These are phyloP conservation scores for Melanerpes aurifrons DNA, from an alignment of 2,113 vertebrate species.

Conservation along the genomic window DNA sequence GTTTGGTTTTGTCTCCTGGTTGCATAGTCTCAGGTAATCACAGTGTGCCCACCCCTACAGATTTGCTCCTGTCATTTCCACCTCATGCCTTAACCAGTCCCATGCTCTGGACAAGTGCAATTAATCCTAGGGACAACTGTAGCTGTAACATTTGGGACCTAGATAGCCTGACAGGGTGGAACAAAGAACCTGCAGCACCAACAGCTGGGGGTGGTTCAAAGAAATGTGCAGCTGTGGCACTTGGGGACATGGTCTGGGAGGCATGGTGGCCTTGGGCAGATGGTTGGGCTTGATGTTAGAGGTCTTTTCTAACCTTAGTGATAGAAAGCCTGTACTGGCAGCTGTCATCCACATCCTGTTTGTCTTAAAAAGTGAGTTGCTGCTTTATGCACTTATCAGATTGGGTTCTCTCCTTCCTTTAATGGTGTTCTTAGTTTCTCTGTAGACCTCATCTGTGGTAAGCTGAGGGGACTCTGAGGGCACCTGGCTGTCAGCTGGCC, in stretches of 20 bases:
- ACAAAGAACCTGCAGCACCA: not conserved
- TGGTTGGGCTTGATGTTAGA: too few relatives aligned
- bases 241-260: too few relatives aligned
- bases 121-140: not conserved
- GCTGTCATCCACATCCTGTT: accelerated
- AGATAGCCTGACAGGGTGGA: not conserved
- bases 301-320: too few relatives aligned
- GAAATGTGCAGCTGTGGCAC: too few relatives aligned
- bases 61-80: not conserved
- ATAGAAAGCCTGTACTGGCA: not conserved
- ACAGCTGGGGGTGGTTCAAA: not conserved
- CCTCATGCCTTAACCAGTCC: not conserved
- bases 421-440: not conserved
- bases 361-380: not conserved
- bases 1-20: not conserved
- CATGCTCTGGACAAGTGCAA: not conserved
- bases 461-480: not conserved
- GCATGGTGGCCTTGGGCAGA: too few relatives aligned
- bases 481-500: not conserved
- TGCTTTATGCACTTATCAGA: not conserved
- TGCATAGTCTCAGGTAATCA: not conserved
- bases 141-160: not conserved
- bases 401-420: not conserved
- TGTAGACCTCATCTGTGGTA: not conserved
- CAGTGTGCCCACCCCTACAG: not conserved